Base-by-base conservation (phyloP, 2,113 vertebrate genomes). In the Machaerirhynchus nigripectus region DNA sequence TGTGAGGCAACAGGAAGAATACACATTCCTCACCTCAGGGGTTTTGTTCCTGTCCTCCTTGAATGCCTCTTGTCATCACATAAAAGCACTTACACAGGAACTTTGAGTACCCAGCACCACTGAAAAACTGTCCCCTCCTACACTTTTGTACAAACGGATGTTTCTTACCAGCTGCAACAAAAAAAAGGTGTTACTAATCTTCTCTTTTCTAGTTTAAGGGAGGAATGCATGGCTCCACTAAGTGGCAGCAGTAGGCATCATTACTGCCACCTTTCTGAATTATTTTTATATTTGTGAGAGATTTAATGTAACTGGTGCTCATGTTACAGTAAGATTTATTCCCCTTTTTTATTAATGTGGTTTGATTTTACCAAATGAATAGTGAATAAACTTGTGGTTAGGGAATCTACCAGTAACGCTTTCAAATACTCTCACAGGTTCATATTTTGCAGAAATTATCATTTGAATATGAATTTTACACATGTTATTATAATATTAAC, bases 161-260 rank as follows among this genome's bases (percentile, higher is more conserved):
- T 64, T 89, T 83, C 68, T 65, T 35, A 27, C 19, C 21, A 89
- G 16, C 40, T 73, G 49, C 35, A 77, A 76, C 26, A 40, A 76
- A 26, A 71, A 22, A 20, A 18, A n/a, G 39, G n/a, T 35, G 13
- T 49, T 30, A 49, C 46, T 73, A n/a, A 35, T 30, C 15, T 37
- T 40, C 26, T 55, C 20, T 40, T 68, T 78, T 80, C 39, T 40
- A 49, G 8, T 70, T 61, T 52, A 61, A 85, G 63, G 37, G 56
- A 88, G 27, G 74, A 59, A 75, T 67, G 17, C 56, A 80, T 2
- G 12, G 75, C 64, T 93, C 92, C 95, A 83, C 91, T 88, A 82
- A 93, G 87, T 75, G 92, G 93, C 92, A 93, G 82, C 92, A 88
- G 42, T 35, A 75, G 59, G 90, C 63, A 79, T 68, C 44, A 55